Evolutionary conservation across 2,113 vertebrate genomes (phyloP).

Genomic region (Ondatra zibethicus): DNA sequence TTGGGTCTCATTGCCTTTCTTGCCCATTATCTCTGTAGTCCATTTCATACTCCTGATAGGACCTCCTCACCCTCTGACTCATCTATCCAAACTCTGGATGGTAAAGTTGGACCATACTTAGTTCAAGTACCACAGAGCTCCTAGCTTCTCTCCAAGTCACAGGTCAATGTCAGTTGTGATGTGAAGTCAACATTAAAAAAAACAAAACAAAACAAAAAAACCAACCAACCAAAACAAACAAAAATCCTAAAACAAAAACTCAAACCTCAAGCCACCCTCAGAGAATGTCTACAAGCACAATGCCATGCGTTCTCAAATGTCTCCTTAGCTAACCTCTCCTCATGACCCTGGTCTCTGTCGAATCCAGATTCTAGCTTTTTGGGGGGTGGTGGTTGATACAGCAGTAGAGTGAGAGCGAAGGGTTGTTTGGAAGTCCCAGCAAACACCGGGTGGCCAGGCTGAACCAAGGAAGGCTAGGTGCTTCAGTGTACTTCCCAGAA

Average conservation of each 20-base stretch:
- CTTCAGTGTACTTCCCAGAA: background rate
- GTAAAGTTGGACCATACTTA: background rate
- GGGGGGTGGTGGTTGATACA: background rate
- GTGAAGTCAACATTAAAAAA: background rate
- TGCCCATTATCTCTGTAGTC: background rate
- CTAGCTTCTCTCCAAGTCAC: background rate
- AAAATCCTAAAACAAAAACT: background rate
- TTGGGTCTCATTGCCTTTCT: background rate
- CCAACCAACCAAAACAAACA: background rate
- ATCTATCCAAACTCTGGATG: background rate
- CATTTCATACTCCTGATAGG: rapidly evolving
- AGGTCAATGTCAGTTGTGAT: background rate
- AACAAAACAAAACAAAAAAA: background rate
- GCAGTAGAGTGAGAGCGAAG: background rate
- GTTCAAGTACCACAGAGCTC: background rate
- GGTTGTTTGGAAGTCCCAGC: background rate
- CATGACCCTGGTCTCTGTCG: too few relatives aligned
- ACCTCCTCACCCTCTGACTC: background rate
- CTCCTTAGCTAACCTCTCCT: background rate
- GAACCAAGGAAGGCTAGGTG: background rate
- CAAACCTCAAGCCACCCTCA: background rate
- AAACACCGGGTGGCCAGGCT: background rate
- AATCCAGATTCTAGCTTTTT: background rate
- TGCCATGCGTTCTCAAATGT: background rate
- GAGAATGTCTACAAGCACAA: background rate